Evolutionary conservation across 1,140 invertebrate genomes (phyloP).

Genomic region (Sminthurinus signatus): DNA sequence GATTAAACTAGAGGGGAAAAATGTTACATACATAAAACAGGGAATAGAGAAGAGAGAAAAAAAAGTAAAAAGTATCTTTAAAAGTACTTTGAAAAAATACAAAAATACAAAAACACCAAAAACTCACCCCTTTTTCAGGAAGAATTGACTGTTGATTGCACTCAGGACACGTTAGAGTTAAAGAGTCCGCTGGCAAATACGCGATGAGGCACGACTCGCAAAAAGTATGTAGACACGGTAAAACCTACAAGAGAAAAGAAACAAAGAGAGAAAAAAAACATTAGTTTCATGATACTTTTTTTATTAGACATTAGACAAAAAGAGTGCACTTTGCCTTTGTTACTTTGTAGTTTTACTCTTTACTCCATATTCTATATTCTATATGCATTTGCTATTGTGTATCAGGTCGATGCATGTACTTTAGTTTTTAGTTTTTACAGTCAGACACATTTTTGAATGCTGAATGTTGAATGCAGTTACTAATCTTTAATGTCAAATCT

Average conservation of each 20-base stretch:
- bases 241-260: conserved; percentile 46
- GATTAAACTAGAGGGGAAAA: too few species aligned
- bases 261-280: conserved; percentile 19
- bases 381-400: too few species aligned
- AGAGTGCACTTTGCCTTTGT: too few species aligned
- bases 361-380: too few species aligned
- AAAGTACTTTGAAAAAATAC: neutral
- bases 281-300: neutral
- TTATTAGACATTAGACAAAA: too few species aligned
- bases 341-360: too few species aligned
- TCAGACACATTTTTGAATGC: too few species aligned
- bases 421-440: too few species aligned
- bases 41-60: conserved; percentile 1
- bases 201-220: conserved; percentile 47
- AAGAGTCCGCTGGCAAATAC: conserved; percentile 48
- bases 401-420: too few species aligned
- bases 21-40: neutral
- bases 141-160: conserved; percentile 54
- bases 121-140: conserved; percentile 49
- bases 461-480: too few species aligned
- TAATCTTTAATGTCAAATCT: too few species aligned
- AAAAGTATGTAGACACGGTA: conserved; percentile 50
- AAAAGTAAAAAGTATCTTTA: neutral
- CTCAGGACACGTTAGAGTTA: conserved; percentile 53
- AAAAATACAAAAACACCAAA: too few species aligned